phyloP scores from a whole-genome alignment of 2,888 invertebrate species.

The Synergus umbraculus region DNA sequence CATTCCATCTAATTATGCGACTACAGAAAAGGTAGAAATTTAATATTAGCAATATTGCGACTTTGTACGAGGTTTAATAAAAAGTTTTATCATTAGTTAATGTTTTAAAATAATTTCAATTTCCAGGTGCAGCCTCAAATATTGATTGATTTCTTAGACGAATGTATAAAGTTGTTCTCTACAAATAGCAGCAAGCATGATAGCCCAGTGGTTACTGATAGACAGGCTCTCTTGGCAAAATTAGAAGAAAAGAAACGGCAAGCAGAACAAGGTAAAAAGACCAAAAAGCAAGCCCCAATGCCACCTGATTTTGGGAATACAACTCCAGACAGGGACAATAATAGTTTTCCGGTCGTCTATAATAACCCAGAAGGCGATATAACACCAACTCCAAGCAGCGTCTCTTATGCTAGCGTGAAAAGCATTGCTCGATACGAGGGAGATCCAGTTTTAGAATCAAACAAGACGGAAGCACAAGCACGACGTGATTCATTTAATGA shows the following conservation, averaged over 20 bases:
- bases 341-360: conserved; percentile 50
- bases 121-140: conserved; percentile 85
- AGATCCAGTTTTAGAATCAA: conserved; percentile 49
- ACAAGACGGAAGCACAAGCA: conserved; percentile 47
- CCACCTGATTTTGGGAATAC: conserved; percentile 72
- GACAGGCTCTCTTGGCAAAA: conserved; percentile 82
- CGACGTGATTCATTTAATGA: conserved; percentile 56
- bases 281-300: conserved; percentile 74
- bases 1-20: conserved; percentile 92
- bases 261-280: conserved; percentile 77
- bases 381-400: conserved; percentile 59
- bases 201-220: conserved; percentile 78
- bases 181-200: conserved; percentile 74
- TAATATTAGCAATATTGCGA: background rate
- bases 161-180: conserved; percentile 81
- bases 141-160: conserved; percentile 85
- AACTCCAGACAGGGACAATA: conserved; percentile 65
- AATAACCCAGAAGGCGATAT: conserved; percentile 57
- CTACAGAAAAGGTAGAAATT: conserved; percentile 84
- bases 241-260: conserved; percentile 84
- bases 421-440: conserved; percentile 48
- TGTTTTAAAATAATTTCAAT: background rate
- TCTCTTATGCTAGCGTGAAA: conserved; percentile 63
- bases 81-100: background rate
- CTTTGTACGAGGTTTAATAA: background rate